Evolutionary conservation across 2,797 vertebrate species (phyloP), one percentile per base, ranked within the genome.

Genomic region (Peromyscus aztecus): DNA sequence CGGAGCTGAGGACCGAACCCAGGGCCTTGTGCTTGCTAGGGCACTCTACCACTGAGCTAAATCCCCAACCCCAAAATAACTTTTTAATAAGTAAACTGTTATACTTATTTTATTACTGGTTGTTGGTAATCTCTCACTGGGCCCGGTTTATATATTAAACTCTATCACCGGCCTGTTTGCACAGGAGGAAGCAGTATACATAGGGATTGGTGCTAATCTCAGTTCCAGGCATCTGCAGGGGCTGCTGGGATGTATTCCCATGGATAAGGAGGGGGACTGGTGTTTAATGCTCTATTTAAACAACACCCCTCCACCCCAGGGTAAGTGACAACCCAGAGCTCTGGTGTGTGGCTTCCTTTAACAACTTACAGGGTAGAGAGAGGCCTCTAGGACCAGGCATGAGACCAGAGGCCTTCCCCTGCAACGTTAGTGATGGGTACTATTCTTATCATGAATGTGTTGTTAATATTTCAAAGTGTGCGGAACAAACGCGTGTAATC

Each of bases 381-480:
- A 67, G 55, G 57, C 57, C 37, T 82, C 67, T 24, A n/a, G 63
- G 82, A 90, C 23, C 81, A 97, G 95, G 69, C 67, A 67, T 34
- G 49, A 90, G 67, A 76, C 75, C 78, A 75, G 24, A 73, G 34
- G 86, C 7, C 59, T 52, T 83, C 75, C 59, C 78, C 81, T 49
- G 4, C 2, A 55, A 27, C 3, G 49, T 2, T 24, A 40, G 43
- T 37, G 55, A 89, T 75, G 67, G 46, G 24, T 24, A 29, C 63
- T 27, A 12, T 78, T 94, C 96, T 97, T 97, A 98, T 97, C 97
- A 69, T 16, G 23, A 96, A 83, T 7, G 6, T 37, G 21, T 0
- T 94, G 96, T 97, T 97, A 96, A 96, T 92, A 23, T 77, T 96
- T 89, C 89, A 94, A 97, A 97, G 95, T 69, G 65, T 49, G 94